phyloP scores from a whole-genome alignment of 2,797 vertebrate genomes.

The Hippocampus kuda region DNA sequence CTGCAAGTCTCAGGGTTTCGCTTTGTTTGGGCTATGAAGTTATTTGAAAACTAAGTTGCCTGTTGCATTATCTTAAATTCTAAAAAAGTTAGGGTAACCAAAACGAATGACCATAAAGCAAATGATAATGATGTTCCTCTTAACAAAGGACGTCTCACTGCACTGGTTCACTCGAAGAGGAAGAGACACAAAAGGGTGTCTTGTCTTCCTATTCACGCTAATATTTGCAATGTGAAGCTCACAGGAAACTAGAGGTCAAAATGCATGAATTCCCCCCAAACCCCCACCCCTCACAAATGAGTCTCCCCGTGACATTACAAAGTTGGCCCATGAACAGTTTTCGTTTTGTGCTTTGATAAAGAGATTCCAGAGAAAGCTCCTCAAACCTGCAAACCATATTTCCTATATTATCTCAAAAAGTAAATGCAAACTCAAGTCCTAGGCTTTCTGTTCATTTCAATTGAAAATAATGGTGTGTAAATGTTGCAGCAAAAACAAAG shows the following conservation, averaged over 20 bases:
- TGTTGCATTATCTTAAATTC: neutral
- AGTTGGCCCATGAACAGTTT: constrained; percentile 18
- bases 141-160: constrained; percentile 23
- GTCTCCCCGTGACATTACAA: constrained; percentile 31
- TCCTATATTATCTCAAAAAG: neutral
- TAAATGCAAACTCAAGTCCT: neutral
- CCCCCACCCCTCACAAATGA: constrained; percentile 17
- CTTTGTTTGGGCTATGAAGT: too few relatives aligned
- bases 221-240: constrained; percentile 51
- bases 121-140: constrained; percentile 4
- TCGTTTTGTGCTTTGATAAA: constrained; percentile 10
- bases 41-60: neutral
- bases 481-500: neutral
- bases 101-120: neutral
- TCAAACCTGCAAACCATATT: neutral
- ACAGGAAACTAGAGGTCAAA: constrained; percentile 69
- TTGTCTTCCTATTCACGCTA: constrained; percentile 43
- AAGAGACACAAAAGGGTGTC: constrained; percentile 50
- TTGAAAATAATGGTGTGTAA: neutral
- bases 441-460: neutral
- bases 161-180: constrained; percentile 32
- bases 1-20: too few relatives aligned
- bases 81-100: neutral
- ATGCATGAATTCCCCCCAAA: constrained; percentile 45
- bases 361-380: constrained; percentile 2